Evolutionary conservation across 2,113 vertebrate species (phyloP).

Genomic region (Galeopterus variegatus): DNA sequence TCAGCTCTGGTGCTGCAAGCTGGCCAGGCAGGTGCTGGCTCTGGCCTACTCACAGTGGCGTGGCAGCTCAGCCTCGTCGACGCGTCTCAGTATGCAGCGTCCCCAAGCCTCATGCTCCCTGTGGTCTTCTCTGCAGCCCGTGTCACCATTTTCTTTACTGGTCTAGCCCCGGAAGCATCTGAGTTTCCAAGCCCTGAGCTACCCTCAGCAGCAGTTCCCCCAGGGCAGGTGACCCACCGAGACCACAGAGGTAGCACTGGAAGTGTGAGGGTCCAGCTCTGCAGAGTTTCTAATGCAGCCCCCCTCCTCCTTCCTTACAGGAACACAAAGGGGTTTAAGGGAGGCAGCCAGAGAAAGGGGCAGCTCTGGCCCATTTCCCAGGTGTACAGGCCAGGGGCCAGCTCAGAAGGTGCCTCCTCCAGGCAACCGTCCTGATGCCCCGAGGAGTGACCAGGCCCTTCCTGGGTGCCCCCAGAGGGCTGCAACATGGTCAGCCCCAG

Average conservation of each 20-base stretch:
- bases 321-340: not conserved
- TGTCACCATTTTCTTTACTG: not conserved
- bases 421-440: not conserved
- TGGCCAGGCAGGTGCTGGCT: not conserved
- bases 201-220: not conserved
- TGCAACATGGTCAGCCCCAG: not conserved
- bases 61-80: not conserved
- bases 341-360: not conserved
- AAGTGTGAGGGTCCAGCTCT: not conserved
- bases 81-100: not conserved
- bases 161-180: not conserved
- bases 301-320: not conserved
- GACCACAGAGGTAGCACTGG: not conserved
- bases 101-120: too few species aligned
- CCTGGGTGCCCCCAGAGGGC: accelerated
- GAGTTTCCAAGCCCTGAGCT: not conserved
- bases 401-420: not conserved
- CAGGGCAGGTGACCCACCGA: not conserved
- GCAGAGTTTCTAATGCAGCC: not conserved
- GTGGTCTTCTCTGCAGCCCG: not conserved
- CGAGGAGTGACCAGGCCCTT: not conserved
- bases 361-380: not conserved
- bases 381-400: not conserved
- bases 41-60: not conserved
- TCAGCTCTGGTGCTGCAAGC: too few species aligned